Evolutionary conservation across 2,113 vertebrate genomes (phyloP).

Genomic region (Perca schrenkii): DNA sequence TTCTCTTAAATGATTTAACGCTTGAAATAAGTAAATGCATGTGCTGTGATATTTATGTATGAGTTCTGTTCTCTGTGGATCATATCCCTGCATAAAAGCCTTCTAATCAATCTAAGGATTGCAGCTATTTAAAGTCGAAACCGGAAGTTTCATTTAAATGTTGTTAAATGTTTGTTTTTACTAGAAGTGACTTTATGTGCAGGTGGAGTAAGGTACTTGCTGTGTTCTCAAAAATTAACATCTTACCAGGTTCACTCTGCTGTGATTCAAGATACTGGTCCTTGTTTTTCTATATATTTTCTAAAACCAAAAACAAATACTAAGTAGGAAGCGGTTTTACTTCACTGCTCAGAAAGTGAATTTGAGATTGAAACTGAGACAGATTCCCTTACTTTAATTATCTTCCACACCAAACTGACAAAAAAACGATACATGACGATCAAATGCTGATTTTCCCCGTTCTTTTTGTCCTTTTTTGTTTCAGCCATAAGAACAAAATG

Average conservation of each 20-base stretch:
- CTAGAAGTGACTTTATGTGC: neutral
- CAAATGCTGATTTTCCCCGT: neutral
- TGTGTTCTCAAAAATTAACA: neutral
- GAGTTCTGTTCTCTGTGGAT: neutral
- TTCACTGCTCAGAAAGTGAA: neutral
- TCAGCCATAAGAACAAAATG: constrained; percentile 94
- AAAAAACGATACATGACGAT: neutral
- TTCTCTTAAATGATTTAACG: constrained; percentile 1
- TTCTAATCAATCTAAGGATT: neutral
- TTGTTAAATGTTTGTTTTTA: neutral
- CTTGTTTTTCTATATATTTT: neutral
- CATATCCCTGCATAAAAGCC: neutral
- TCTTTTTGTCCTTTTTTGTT: constrained; percentile 11
- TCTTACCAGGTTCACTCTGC: neutral
- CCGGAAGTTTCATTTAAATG: neutral
- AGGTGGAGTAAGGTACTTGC: neutral
- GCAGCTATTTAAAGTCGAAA: neutral
- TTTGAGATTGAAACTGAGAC: neutral
- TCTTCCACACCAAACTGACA: neutral
- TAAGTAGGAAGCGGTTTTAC: neutral
- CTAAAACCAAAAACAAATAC: neutral
- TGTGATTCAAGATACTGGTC: neutral
- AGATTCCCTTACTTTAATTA: neutral
- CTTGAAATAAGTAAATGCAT: neutral
- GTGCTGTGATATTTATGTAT: constrained; percentile 7